Base-by-base conservation (phyloP, 2,113 vertebrate species). In the Rhizomys pruinosus region DNA sequence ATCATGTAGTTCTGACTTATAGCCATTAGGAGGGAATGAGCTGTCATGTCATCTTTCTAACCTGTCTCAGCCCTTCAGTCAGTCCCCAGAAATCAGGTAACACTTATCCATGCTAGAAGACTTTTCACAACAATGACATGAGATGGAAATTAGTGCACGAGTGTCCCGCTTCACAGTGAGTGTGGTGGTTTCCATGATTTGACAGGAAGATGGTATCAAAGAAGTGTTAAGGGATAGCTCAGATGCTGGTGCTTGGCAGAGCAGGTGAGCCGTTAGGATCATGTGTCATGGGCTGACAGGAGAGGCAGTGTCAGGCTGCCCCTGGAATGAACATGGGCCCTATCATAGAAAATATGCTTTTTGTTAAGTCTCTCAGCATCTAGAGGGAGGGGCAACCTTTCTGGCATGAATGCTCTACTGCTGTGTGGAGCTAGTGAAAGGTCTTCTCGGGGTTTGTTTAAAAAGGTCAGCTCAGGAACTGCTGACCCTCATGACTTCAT, bases 391-490 rank as follows among this genome's bases (percentile, higher is more conserved):
- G 88, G 64, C 71, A 79, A 61, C 64, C 95, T 90, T 92, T 90
- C 89, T 76, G 39, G 95, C 92, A 61, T 94, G 94, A 94, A 82
- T 77, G 89, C 66, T 27, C 69, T 11, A 74, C 95, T 84, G 95
- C 96, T 96, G 93, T 93, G 95, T 94, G 92, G 73, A 86, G 32
- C 42, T 84, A 76, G 85, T 37, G 44, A 96, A 97, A 97, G 95
- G 95, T 95, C 95, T 94, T 96, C 87, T 97, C 88, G 12, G 92
- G 93, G 89, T 97, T 96, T 97, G 93, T 96, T 97, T 97, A 84
- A 96, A 97, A 97, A 97, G 96, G 97, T 96, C 95, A 97, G 90
- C 90, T 68, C 91, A 92, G 96, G 95, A 96, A 94, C 95, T 88
- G 90, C 95, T 97, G 97, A 96, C 96, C 94, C 90, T 91, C 82